Evolutionary conservation across 2,797 vertebrate species (phyloP).

Genomic region (Sebastes itinus): DNA sequence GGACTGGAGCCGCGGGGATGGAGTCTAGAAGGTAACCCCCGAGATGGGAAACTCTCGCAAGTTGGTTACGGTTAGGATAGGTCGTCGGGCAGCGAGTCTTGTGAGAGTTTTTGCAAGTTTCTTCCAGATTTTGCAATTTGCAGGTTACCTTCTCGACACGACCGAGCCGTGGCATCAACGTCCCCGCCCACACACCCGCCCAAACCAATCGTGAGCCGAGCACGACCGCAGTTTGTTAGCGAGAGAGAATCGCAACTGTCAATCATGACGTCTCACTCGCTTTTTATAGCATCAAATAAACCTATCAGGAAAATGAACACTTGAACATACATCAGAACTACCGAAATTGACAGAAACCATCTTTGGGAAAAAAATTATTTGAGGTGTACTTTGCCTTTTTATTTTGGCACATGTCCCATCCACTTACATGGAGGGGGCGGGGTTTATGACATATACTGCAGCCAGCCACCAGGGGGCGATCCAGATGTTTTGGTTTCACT

Average conservation of each 20-base stretch:
- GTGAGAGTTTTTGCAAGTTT: too few species aligned
- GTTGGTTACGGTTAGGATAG: too few species aligned
- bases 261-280: background rate
- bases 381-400: background rate
- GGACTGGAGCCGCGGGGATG: background rate
- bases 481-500: background rate
- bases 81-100: too few species aligned
- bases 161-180: too few species aligned
- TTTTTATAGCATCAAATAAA: background rate
- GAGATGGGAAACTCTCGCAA: too few species aligned
- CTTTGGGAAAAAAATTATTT: background rate
- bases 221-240: background rate
- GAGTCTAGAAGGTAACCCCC: too few species aligned
- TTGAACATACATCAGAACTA: background rate
- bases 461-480: background rate
- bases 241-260: background rate
- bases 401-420: background rate
- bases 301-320: background rate
- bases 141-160: fast-evolving
- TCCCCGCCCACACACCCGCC: too few species aligned
- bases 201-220: background rate
- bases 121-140: too few species aligned
- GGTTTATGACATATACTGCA: background rate
- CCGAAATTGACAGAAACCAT: background rate
- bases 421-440: background rate